These are phyloP conservation scores for Zaprionus lineosus DNA, from an alignment of 2,888 invertebrate species.

Conservation along the genomic window DNA sequence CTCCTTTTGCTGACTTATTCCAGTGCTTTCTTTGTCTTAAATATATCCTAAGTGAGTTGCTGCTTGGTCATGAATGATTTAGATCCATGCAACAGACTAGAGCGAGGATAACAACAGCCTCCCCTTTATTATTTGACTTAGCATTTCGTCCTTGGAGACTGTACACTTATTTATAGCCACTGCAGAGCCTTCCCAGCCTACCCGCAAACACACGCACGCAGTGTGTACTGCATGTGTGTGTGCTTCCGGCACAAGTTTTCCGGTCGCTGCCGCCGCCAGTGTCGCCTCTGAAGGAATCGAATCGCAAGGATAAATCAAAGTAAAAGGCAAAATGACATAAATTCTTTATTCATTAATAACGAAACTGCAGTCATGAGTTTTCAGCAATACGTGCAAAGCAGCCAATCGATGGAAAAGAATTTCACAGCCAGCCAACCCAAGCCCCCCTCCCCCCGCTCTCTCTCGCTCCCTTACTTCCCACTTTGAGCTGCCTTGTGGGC, in stretches of 20 bases:
- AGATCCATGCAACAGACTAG: conserved; percentile 43
- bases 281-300: conserved; percentile 11
- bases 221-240: not conserved
- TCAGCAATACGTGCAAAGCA: conserved; percentile 14
- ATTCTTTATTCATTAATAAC: conserved; percentile 65
- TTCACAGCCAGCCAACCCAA: not conserved
- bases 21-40: conserved; percentile 14
- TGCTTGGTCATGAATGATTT: conserved; percentile 56
- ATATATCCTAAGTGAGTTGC: conserved; percentile 23
- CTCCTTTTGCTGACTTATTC: no score
- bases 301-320: conserved; percentile 46
- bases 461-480: not conserved
- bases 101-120: conserved; percentile 13
- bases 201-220: not conserved
- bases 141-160: conserved; percentile 10
- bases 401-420: conserved; percentile 1
- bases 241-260: conserved; percentile 3
- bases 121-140: conserved; percentile 29
- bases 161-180: not conserved
- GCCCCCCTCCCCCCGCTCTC: not conserved
- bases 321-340: conserved; percentile 33
- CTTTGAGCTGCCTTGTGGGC: conserved; percentile 28
- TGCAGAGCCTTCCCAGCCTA: not conserved
- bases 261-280: not conserved
- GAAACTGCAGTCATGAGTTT: conserved; percentile 43